These are phyloP conservation scores for Tapera naevia DNA, from an alignment of 2,797 vertebrate genomes.

Conservation along the genomic window DNA sequence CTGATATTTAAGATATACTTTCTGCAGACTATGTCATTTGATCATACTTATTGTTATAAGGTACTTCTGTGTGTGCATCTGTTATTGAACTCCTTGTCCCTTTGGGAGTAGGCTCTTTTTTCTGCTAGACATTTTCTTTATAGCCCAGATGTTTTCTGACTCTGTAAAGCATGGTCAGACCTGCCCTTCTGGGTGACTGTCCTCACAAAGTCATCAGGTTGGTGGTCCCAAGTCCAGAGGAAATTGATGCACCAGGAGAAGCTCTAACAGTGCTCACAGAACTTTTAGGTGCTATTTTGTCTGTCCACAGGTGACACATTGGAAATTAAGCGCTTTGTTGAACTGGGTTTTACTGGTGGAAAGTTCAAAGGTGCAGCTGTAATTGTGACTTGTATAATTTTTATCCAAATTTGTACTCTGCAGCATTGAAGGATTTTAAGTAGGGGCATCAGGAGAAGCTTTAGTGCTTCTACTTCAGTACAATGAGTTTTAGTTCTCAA, in stretches of 20 bases:
- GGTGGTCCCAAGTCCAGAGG: background rate
- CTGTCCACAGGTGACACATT: background rate
- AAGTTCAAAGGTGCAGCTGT: background rate
- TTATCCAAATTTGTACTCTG: background rate
- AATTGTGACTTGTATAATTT: background rate
- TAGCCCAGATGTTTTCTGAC: too few relatives aligned
- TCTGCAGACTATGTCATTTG: too few relatives aligned
- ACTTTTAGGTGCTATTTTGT: background rate
- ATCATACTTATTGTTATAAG: too few relatives aligned
- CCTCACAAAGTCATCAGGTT: fast-evolving
- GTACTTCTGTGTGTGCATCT: too few relatives aligned
- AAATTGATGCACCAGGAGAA: background rate
- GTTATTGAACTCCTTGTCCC: too few relatives aligned
- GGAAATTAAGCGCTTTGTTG: background rate
- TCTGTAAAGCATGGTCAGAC: background rate
- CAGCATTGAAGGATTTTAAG: background rate
- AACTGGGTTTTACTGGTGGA: background rate
- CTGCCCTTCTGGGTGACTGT: background rate
- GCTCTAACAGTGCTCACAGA: background rate
- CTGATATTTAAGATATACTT: too few relatives aligned
- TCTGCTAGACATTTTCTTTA: too few relatives aligned
- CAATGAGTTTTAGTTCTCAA: background rate
- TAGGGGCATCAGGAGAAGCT: background rate
- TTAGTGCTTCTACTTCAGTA: background rate
- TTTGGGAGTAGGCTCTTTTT: too few relatives aligned